Evolutionary conservation across 1,140 invertebrate species (phyloP).

Genomic region (Drosophila chauvacae): DNA sequence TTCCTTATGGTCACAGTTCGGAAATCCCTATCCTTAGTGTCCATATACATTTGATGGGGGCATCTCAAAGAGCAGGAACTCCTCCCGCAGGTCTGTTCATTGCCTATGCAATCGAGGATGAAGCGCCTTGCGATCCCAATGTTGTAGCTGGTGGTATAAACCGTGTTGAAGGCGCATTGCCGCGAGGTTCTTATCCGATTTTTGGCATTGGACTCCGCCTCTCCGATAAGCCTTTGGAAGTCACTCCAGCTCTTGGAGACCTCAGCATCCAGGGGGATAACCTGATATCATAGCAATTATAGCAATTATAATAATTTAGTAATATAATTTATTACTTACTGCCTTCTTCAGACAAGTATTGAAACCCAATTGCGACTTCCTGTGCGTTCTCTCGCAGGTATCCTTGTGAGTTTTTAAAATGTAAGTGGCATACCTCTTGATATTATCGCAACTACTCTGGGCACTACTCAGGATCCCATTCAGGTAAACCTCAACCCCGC

Average conservation of each 20-base stretch:
- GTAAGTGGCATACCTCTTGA: slow-evolving; percentile 4
- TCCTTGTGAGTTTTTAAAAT: slow-evolving; percentile 6
- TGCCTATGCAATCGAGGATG: slow-evolving; percentile 9
- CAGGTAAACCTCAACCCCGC: background rate
- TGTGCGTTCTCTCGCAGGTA: background rate
- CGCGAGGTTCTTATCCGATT: slow-evolving; percentile 7
- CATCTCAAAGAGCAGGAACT: slow-evolving; percentile 18
- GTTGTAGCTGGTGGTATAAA: slow-evolving; percentile 7
- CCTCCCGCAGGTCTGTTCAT: background rate
- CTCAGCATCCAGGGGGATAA: background rate
- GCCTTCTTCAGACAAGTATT: slow-evolving; percentile 10
- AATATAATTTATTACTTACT: background rate
- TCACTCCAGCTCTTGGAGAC: slow-evolving; percentile 5
- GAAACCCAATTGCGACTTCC: slow-evolving; percentile 5
- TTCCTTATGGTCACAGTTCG: slow-evolving; percentile 9
- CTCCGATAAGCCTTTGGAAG: slow-evolving; percentile 5
- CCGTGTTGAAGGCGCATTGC: slow-evolving; percentile 6
- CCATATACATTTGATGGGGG: slow-evolving; percentile 34
- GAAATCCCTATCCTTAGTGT: background rate
- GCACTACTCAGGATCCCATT: background rate
- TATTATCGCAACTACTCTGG: background rate
- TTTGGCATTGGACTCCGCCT: slow-evolving; percentile 8
- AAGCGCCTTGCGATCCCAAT: slow-evolving; percentile 3
- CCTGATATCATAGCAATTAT: background rate
- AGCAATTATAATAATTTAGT: too few relatives aligned